These are phyloP conservation scores for Dolichomitus sp. DNA, from an alignment of 2,888 invertebrate genomes.

Conservation along the genomic window DNA sequence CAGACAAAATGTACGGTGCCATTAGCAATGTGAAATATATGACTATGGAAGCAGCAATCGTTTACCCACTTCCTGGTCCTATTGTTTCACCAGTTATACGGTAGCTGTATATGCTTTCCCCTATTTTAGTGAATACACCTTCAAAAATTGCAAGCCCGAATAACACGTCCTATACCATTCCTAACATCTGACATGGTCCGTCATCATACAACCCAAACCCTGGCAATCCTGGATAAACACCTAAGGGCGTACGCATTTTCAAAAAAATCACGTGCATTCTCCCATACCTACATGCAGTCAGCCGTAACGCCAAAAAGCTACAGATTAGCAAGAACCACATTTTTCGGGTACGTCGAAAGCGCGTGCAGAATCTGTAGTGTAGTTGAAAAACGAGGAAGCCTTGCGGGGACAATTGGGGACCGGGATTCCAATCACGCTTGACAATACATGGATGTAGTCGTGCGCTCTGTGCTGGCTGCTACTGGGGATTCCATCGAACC, in stretches of 20 bases:
- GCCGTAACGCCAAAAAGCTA: slow-evolving; percentile 14
- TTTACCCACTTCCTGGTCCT: neutral
- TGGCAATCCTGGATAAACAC: slow-evolving; percentile 5
- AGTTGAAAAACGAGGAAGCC: slow-evolving; percentile 49
- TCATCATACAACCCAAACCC: neutral
- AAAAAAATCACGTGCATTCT: slow-evolving; percentile 14
- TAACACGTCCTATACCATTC: neutral
- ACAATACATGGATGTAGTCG: slow-evolving; percentile 69
- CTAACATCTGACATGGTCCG: slow-evolving; percentile 5
- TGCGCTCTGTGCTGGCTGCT: slow-evolving; percentile 37
- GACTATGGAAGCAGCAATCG: neutral
- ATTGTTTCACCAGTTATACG: neutral
- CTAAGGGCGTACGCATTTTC: slow-evolving; percentile 15
- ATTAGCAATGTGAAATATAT: neutral
- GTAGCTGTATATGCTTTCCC: neutral
- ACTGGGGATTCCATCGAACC: slow-evolving; percentile 49
- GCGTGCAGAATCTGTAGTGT: slow-evolving; percentile 38
- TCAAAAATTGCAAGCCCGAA: neutral
- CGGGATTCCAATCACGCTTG: slow-evolving; percentile 77
- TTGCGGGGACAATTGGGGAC: slow-evolving; percentile 65
- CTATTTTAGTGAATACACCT: neutral
- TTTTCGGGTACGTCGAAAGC: slow-evolving; percentile 42
- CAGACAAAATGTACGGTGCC: neutral
- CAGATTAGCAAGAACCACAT: slow-evolving; percentile 35
- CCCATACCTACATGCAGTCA: slow-evolving; percentile 5